Base-by-base conservation (phyloP, 2,888 invertebrate species). In the Rotaria socialis region DNA sequence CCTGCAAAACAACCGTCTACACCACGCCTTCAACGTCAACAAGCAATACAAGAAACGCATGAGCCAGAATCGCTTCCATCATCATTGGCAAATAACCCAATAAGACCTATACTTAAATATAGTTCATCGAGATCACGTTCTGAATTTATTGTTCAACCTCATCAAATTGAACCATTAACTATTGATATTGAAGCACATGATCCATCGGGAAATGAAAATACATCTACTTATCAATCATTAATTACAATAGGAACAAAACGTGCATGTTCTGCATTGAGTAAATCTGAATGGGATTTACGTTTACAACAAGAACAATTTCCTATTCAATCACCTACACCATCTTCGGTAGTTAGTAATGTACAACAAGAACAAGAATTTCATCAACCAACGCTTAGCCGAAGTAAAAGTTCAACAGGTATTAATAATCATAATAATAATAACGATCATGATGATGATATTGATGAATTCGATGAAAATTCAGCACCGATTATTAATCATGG, bases 241-340 rank as follows among this genome's bases (percentile, higher is more conserved):
- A 47, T 80, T 47, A 24, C 80, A 41, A 47, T 47, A n/a, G 47
- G 47, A 80, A n/a, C 80, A 47, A 43, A 47, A 47, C 80, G 80
- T 47, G n/a, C 5, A n/a, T 80, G 80, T 80, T 24, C 80, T 4
- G 80, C 80, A 47, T 47, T 80, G 47, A 80, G 80, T 80, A 80
- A 80, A 80, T 80, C 80, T 80, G 80, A 80, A 80, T 80, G 47
- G 80, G 80, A 80, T 80, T 80, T 80, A 80, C 80, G 80, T 80
- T 6, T 80, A n/a, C 80, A 80, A 80, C 10, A 80, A 14, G 80
- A 80, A n/a, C 43, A 80, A 47, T 1, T 24, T 24, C 43, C 47
- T 11, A 80, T 47, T 47, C 80, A 24, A 24, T 22, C 47, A 27
- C 11, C 19, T 27, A 14, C n/a, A 3, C 10, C 80, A 47, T 80